Evolutionary conservation across 2,888 invertebrate species (phyloP).

Genomic region (Nezara viridula): DNA sequence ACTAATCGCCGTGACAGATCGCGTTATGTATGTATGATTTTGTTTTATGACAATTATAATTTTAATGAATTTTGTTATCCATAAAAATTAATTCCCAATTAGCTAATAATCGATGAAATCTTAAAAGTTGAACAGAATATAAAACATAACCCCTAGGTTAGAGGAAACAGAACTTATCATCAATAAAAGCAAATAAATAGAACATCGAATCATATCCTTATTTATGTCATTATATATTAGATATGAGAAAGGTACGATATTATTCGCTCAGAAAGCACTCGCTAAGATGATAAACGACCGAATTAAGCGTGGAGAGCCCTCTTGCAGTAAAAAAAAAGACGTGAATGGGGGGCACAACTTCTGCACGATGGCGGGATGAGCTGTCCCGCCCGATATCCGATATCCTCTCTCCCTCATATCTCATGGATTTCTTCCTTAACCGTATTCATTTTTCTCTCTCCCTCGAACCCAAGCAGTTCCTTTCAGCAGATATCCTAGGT

Average conservation of each 20-base stretch:
- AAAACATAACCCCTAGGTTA: no score
- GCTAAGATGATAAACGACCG: neutral
- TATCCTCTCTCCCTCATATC: constrained; percentile 15
- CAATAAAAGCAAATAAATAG: no score
- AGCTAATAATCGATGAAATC: no score
- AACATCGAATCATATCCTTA: neutral
- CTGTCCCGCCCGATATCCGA: constrained; percentile 26
- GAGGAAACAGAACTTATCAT: no score
- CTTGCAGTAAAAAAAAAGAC: neutral
- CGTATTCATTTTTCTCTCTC: constrained; percentile 55
- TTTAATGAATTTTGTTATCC: no score
- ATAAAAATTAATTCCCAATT: no score
- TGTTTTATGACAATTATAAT: no score
- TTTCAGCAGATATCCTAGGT: constrained; percentile 4
- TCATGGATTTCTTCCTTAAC: constrained; percentile 51
- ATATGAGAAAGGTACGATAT: neutral
- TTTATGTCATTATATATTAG: neutral
- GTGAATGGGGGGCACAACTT: constrained; percentile 15
- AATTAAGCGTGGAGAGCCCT: neutral
- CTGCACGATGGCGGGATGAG: neutral
- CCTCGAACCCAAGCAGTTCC: neutral
- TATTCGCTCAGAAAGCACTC: neutral
- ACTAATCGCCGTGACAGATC: no score
- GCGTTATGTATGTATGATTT: no score
- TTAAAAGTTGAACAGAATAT: no score